Evolutionary conservation across 2,888 invertebrate genomes (phyloP), one percentile per base, ranked within the genome.

Genomic region (Eledona agricola): DNA sequence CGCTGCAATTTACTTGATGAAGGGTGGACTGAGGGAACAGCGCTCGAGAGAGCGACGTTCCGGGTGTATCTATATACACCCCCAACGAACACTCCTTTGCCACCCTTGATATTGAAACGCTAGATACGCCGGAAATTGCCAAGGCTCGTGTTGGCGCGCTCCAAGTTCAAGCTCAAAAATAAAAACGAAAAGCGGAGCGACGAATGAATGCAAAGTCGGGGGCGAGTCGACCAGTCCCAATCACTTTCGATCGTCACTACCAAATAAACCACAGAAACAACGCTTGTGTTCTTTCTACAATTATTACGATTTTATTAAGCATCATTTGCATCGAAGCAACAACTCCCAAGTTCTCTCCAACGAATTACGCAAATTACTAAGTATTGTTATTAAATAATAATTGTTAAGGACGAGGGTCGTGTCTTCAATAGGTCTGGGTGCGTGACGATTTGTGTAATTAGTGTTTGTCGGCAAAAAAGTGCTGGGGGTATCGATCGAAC

Each of bases 1-100:
- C 68, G 72, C 70, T 71, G 73, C 74, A 73, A 74, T 75, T 75
- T 74, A 73, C 70, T 75, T 74, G 74, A 75, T 75, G 74, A 75
- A 73, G 74, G 74, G 73, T 68, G 72, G 74, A 65, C 67, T 64
- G 69, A 59, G 62, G 52, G 40, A 35, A 37, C 6, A 23, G 26
- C 64, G 62, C 26, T 26, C 32, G 13, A 23, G 54, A 32, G 50
- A 35, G 22, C 29, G 22, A 25, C 34, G 49, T 28, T 25, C 12
- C 29, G 31, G 16, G 34, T 37, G 43, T 46, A 34, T 35, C 26
- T 46, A 37, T 46, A 28, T 47, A 37, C 20, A 35, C 28, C 37
- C 17, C 34, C 15, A 12, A 15, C 47, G 25, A 19, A 47, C 47
- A 47, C 47, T 47, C 35, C 47, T 47, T 47, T 52, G 45, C 46